Base-by-base conservation (phyloP, 2,797 vertebrate species). In the Gila robusta region DNA sequence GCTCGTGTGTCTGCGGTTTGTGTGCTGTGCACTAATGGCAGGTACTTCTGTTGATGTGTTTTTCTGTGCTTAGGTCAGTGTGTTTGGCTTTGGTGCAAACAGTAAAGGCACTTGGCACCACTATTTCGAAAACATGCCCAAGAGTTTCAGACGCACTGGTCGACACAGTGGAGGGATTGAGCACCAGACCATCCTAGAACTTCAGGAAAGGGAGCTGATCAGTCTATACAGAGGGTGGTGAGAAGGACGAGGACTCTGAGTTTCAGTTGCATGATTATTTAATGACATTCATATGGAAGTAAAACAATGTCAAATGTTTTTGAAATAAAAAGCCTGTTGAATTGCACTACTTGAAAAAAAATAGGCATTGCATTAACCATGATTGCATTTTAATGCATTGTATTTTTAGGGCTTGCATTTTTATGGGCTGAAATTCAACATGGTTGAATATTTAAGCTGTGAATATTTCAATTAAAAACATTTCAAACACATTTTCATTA, bases 41-140 rank as follows among this genome's bases (percentile, higher is more conserved):
- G 2, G 19, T 39, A 2, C 35, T 56, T 32, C 44, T 47, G 35
- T 12, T 28, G n/a, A 56, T 16, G 23, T 72, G 19, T 41, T 5
- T 47, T 81, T 83, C 5, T 83, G 41, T 72, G 82, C 1, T 19
- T 73, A 93, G 92, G 86, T 93, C 19, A 11, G 23, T 47, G 89
- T 92, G 23, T 93, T 92, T 12, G 92, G 92, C 11, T 93, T 44
- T 26, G 93, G 93, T 0, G 87, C 90, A 0, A 88, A 93, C 82
- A 26, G 59, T 28, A 73, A 91, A 28, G 91, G 92, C 74, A 91
- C 90, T 82, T 94, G 92, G 92, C 85, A 74, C 71, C 91, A 93
- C 77, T 93, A 93, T 87, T 92, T 86, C 62, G 89, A 91, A 76
- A 1, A 26, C 10, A 39, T 86, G 0, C 16, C 0, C 1, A 0